A percentile compares a stretch with the other conserved stretches of the same genome.
Conservation (phyloP, 1,140 invertebrate genomes). For the Hydropsyche tenuis region DNA sequence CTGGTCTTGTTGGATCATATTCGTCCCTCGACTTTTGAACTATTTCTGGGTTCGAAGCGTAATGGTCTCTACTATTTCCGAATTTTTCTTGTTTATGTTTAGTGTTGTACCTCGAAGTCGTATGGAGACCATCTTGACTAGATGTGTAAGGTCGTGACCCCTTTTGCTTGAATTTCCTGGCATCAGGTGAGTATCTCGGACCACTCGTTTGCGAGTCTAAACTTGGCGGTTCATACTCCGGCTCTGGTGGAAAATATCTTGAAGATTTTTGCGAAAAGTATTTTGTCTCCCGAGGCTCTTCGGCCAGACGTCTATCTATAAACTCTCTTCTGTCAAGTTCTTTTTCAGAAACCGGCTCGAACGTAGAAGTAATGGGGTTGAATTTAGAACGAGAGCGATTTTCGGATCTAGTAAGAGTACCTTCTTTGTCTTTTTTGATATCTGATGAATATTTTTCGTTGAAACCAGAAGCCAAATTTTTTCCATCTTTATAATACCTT, state of each 20-base stretch:
- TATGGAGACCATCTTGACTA: conserved; percentile 62
- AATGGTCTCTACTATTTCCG: conserved; percentile 62
- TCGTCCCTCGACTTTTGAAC: conserved; percentile 59
- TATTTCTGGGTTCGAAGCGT: conserved; percentile 66
- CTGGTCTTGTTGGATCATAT: conserved; percentile 57
- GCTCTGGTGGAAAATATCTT: conserved; percentile 60
- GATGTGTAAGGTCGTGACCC: conserved; percentile 58
- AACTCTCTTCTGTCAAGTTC: conserved; percentile 65
- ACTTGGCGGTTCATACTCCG: conserved; percentile 69
- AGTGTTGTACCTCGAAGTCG: conserved; percentile 58
- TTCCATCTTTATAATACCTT: conserved; percentile 59
- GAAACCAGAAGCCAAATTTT: conserved; percentile 52
- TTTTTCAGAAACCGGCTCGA: conserved; percentile 59
- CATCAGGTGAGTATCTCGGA: conserved; percentile 66
- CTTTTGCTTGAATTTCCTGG: conserved; percentile 60
- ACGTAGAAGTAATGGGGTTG: conserved; percentile 47
- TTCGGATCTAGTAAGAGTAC: conserved; percentile 41
- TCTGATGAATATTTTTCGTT: conserved; percentile 60
- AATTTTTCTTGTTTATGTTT: conserved; percentile 58
- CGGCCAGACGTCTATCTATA: conserved; percentile 57
- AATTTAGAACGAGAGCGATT: conserved; percentile 38
- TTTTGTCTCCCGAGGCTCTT: conserved; percentile 46
- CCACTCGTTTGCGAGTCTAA: conserved; percentile 68
- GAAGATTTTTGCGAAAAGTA: conserved; percentile 46
- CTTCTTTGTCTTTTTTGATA: conserved; percentile 48